phyloP scores from a whole-genome alignment of 1,140 invertebrate genomes.

The Acyrthosiphon pisum region DNA sequence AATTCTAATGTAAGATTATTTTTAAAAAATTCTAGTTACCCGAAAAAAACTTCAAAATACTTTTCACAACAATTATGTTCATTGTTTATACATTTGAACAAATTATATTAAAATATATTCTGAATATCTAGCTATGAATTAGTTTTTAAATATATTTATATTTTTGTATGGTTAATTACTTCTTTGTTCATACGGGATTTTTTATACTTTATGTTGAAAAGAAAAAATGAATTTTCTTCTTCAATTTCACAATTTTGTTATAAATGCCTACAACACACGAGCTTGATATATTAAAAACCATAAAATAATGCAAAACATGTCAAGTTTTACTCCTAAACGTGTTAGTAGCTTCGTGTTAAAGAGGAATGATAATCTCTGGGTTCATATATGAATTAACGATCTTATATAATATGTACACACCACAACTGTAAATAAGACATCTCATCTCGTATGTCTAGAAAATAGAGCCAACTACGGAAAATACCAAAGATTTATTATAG shows the following conservation, averaged over 20 bases:
- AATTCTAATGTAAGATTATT: too few species aligned
- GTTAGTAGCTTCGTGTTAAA: neutral
- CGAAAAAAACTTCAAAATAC: too few species aligned
- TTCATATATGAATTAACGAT: neutral
- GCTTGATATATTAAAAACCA: neutral
- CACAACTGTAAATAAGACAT: slow-evolving; percentile 13
- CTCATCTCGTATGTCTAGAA: neutral
- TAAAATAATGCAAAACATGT: neutral
- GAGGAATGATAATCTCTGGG: neutral
- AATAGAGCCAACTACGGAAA: neutral
- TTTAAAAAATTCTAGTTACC: too few species aligned
- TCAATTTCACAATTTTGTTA: neutral
- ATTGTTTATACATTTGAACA: neutral
- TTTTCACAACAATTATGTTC: neutral
- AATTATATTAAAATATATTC: neutral
- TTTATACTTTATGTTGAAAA: neutral
- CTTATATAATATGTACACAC: neutral
- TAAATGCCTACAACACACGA: neutral
- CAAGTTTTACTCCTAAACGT: neutral
- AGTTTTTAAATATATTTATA: neutral
- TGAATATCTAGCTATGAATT: neutral
- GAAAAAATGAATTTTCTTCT: neutral
- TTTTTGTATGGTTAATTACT: neutral
- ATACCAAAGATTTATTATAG: slow-evolving; percentile 24
- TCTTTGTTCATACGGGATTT: neutral